Conservation (phyloP, 1,140 invertebrate species). For the Plodia interpunctella region DNA sequence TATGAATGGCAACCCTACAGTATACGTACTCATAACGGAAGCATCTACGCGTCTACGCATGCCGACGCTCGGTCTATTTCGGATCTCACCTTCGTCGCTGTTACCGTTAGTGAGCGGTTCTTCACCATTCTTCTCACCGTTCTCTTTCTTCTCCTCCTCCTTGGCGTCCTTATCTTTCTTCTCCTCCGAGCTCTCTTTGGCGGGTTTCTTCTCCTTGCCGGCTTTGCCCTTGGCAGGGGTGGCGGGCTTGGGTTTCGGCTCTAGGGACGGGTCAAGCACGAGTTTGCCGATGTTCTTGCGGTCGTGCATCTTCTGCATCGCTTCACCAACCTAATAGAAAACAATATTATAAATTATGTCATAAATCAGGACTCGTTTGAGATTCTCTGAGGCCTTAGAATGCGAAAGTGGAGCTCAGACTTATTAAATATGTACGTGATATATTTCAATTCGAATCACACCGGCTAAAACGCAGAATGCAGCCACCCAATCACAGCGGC, state of each 20-base stretch:
- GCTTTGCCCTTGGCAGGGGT: constrained; percentile 85
- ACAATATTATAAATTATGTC: not conserved
- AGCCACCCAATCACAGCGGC: no score
- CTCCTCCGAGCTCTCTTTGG: constrained; percentile 81
- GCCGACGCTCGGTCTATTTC: constrained; percentile 54
- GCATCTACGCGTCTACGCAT: constrained; percentile 61
- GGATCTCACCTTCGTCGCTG: constrained; percentile 75
- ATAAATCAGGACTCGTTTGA: no score
- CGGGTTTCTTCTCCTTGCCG: constrained; percentile 82
- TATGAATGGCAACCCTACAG: constrained; percentile 2
- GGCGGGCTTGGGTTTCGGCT: constrained; percentile 86
- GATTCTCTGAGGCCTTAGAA: no score
- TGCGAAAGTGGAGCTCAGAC: no score
- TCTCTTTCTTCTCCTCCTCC: constrained; percentile 79
- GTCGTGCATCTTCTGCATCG: constrained; percentile 95
- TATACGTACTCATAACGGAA: constrained; percentile 27
- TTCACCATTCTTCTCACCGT: constrained; percentile 77
- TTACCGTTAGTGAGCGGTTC: constrained; percentile 74
- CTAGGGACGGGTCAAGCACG: constrained; percentile 86
- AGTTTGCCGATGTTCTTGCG: constrained; percentile 94
- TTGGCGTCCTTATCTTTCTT: constrained; percentile 83
- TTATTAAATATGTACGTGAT: no score
- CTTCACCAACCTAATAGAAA: constrained; percentile 83
- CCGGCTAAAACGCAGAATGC: no score
- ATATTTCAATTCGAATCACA: no score